Percentiles rank a stretch among this genome's conserved stretches.
Evolutionary conservation across 1,140 invertebrate genomes (phyloP).

Genomic region (Drosophila watanabei): DNA sequence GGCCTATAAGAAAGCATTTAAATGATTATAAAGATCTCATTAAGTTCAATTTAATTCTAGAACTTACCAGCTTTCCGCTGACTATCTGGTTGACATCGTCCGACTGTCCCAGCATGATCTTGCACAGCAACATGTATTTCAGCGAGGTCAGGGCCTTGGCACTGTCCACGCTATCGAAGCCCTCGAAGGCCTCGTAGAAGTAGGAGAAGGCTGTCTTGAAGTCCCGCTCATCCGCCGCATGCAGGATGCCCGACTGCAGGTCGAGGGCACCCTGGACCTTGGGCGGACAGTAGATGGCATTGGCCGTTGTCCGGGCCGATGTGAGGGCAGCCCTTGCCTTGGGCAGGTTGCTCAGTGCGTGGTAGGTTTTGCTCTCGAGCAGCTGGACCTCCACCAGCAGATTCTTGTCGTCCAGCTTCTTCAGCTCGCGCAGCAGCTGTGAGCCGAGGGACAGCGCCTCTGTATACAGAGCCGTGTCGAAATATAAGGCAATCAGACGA

Average conservation of each 20-base stretch:
- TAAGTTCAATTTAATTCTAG: not conserved
- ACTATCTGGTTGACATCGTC: slow-evolving; percentile 98
- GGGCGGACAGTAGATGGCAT: slow-evolving; percentile 99
- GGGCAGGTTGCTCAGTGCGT: slow-evolving; percentile 98
- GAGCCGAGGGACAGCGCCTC: slow-evolving; percentile 95
- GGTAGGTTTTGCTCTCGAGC: slow-evolving; percentile 99
- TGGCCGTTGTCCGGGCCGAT: slow-evolving; percentile 99
- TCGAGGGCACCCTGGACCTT: slow-evolving; percentile 99
- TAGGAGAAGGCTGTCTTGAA: slow-evolving; percentile 99
- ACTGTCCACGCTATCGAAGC: slow-evolving; percentile 98
- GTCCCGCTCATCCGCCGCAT: slow-evolving; percentile 99
- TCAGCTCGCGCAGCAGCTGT: slow-evolving; percentile 96
- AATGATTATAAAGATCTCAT: not conserved
- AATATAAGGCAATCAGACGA: slow-evolving; percentile 96
- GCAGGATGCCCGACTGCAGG: slow-evolving; percentile 98
- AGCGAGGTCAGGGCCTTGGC: slow-evolving; percentile 96
- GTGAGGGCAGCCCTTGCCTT: slow-evolving; percentile 99
- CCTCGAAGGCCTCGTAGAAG: slow-evolving; percentile 99
- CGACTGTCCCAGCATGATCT: slow-evolving; percentile 98
- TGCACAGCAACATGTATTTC: slow-evolving; percentile 99
- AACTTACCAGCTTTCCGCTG: slow-evolving; percentile 93
- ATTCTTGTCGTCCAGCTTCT: slow-evolving; percentile 99
- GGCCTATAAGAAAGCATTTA: slow-evolving; percentile 86
- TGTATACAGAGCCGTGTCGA: slow-evolving; percentile 95
- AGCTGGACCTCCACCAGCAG: slow-evolving; percentile 98